Evolutionary conservation across 1,140 invertebrate species (phyloP), one percentile per base, ranked within the genome.

Genomic region (Drosophila athabasca): DNA sequence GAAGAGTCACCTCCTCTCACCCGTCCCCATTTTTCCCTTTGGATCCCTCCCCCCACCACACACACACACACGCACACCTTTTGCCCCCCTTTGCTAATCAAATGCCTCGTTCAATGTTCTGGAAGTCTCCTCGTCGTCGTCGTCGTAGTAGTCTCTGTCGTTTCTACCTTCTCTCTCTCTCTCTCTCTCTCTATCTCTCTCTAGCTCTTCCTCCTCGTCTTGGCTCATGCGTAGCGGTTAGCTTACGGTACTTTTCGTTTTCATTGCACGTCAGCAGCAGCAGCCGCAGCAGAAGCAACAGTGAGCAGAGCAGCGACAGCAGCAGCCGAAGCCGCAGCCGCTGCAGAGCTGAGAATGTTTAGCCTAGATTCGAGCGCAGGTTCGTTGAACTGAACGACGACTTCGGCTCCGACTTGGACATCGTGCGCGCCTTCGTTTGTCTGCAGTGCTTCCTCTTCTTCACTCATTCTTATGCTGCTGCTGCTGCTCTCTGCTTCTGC

Each of bases 171-270:
- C 55, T 51, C 43, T 50, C 1, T 24, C 26, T 19, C 15, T 59
- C 11, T 13, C 35, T 39, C 11, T 4, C 24, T 5, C 1, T 24
- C 26, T 19, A 11, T 59, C 11, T 39, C 35, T 39, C 11, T 4
- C 24, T 26, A 26, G 24, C 24, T 26, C 64, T 45, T 68, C 62
- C 50, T 55, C 65, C 55, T 68, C 52, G 8, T 29, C 43, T 17
- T 59, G 80, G 74, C 41, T 60, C 77, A 80, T 74, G 81, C 77
- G 90, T 91, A 91, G 90, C 90, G 87, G 90, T 91, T 90, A 89
- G 70, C 81, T 91, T 91, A 91, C 90, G 90, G 90, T 91, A 91
- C 90, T 91, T 91, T 91, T 91, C 90, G 90, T 87, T 91, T 91
- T 91, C 90, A 91, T 91, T 91, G 90, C 90, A 91, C 89, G 84